Evolutionary conservation across 2,888 invertebrate genomes (phyloP), one percentile per base, ranked within the genome.

Genomic region (Teleogryllus oceanicus): DNA sequence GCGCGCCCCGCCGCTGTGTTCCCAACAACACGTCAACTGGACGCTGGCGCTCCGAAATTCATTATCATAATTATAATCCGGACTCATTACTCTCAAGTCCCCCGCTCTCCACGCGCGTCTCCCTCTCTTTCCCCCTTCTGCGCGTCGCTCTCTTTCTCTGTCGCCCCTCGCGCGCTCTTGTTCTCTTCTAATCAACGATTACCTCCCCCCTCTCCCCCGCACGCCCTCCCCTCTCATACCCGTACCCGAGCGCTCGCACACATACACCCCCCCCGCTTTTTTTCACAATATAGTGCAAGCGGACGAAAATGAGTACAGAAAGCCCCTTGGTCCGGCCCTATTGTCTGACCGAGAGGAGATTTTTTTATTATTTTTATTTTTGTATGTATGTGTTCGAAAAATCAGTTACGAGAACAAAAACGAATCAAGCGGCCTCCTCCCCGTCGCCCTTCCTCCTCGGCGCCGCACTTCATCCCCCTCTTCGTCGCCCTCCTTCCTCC

Each of bases 351-450:
- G 62, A 62, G 62, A 62, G 62, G 79, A 79, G 76, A 79, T 78
- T 74, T 79, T 80, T 80, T 80, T 80, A 78, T 80, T 80, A 79
- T 78, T 78, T 78, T 78, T 62, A 77, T 78, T 50, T 76, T 49
- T 79, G 79, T 79, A 50, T 74, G 76, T 81, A 75, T 80, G 78
- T 80, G 79, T 80, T 86, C 85, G 86, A 85, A 86, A 87, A 87
- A 86, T 87, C 87, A 87, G 87, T 87, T 87, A 85, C 85, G 85
- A 85, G 85, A 85, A 85, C 86, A 85, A 85, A 86, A 85, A 83
- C 83, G 83, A 83, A 82, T 83, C 83, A 83, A 81, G 78, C 81
- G 84, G 78, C 85, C 84, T 37, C 84, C 78, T 49, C 50, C 79
- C 49, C 74, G 37, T 78, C 24, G 50, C 76, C 74, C 20, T 74